Evolutionary conservation across 2,888 invertebrate genomes (phyloP), one percentile per base, ranked within the genome.

Genomic region (Amiota communis): DNA sequence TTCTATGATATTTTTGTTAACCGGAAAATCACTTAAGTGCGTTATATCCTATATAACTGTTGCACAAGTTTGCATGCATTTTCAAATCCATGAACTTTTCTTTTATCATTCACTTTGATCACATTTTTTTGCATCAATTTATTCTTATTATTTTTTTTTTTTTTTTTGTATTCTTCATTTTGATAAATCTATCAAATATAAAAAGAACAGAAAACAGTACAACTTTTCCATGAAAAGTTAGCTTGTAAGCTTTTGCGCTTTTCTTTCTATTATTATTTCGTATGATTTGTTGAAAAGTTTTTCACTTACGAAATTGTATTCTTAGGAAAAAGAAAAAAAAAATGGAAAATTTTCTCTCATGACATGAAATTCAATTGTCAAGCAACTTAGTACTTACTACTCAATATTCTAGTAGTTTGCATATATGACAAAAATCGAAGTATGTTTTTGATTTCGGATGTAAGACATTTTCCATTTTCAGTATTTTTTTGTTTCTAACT

Each of bases 241-340:
- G 8, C 36, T 36, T 6, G 36, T 36, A 36, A 36, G 36, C 36
- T 36, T 36, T 36, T 36, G 36, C 8, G 36, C 36, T 36, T 36
- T 36, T 36, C 36, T 36, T 36, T 36, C 36, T 36, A 36, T 53
- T 53, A n/a, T 53, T 53, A 12, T 53, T 53, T 12, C 12, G 23
- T 59, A 20, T 12, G 63, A 63, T 63, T 63, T 63, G 63, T 59
- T n/a, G 46, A 63, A 20, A 36, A 63, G 63, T 63, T 63, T 63
- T 63, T 23, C 63, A 63, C 63, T 63, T 36, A 46, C 46, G 17
- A 46, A 23, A 63, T 63, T 63, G 23, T 11, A 36, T 17, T 63
- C 46, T 63, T 36, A 11, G 12, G 36, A 36, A 13, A 20, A 63
- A 63, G 46, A 63, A 46, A 13, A 36, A 36, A 2, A 36, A 36